A percentile compares a stretch with the other conserved stretches of the same genome.
Evolutionary conservation across 1,140 invertebrate species (phyloP).

Genomic region (Chironomus tepperi): DNA sequence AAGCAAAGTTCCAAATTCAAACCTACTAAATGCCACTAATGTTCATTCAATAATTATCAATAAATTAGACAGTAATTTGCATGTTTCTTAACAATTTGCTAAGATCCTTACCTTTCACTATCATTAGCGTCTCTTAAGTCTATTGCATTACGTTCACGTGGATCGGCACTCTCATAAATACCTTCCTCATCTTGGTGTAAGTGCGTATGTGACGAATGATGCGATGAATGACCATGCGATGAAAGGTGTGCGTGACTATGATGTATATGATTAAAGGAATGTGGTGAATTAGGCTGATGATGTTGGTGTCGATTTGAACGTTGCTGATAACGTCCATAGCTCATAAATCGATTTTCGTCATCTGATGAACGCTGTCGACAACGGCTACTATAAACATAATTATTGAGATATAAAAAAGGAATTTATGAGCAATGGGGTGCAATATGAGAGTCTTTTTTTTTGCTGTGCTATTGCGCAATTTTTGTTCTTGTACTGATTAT

Average conservation of each 20-base stretch:
- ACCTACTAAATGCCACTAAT: not conserved
- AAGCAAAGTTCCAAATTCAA: not conserved
- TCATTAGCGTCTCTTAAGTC: conserved; percentile 54
- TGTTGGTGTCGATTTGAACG: conserved; percentile 52
- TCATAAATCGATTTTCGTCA: conserved; percentile 59
- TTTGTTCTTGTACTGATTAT: too few species aligned
- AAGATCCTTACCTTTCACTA: conserved; percentile 65
- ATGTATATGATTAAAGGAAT: conserved; percentile 40
- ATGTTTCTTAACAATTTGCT: conserved; percentile 20
- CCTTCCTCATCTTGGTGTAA: conserved; percentile 68
- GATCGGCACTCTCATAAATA: conserved; percentile 74
- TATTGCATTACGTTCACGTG: conserved; percentile 50
- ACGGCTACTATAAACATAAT: conserved; percentile 39
- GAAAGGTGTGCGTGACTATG: conserved; percentile 40
- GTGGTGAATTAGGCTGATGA: conserved; percentile 40
- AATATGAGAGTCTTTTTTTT: not conserved
- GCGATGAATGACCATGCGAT: conserved; percentile 41
- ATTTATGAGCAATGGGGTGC: not conserved
- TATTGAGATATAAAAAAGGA: not conserved
- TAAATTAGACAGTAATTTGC: conserved; percentile 11
- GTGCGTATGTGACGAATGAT: conserved; percentile 43
- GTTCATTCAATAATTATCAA: too few species aligned
- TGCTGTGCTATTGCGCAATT: too few species aligned
- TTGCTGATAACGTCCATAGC: conserved; percentile 68
- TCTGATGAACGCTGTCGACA: conserved; percentile 47